These are phyloP conservation scores for Sterrhoptilus dennistouni DNA, from an alignment of 2,113 vertebrate genomes.

Conservation along the genomic window DNA sequence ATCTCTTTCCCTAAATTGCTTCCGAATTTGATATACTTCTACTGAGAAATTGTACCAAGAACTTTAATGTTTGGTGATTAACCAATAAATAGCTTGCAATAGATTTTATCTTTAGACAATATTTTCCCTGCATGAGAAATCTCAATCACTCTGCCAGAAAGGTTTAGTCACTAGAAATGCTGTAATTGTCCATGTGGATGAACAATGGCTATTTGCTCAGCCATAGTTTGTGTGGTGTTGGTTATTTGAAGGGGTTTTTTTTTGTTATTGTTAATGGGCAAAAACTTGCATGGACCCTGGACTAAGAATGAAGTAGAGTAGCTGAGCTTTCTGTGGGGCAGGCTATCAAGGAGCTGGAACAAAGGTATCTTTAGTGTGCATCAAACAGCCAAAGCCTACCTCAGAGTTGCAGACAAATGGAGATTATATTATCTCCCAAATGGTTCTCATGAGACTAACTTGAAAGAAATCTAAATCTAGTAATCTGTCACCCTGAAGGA, in stretches of 20 bases:
- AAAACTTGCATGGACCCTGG: neutral
- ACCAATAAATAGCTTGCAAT: neutral
- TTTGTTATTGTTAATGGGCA: neutral
- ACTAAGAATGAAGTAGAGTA: neutral
- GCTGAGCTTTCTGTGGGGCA: neutral
- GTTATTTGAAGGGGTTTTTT: neutral
- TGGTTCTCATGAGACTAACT: constrained; percentile 31
- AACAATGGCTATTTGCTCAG: neutral
- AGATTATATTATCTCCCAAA: constrained; percentile 25
- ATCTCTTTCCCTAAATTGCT: neutral
- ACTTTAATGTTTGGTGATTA: neutral
- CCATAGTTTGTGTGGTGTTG: neutral
- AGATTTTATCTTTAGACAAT: neutral
- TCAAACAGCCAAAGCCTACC: neutral
- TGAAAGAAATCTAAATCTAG: constrained; percentile 42
- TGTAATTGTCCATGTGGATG: neutral
- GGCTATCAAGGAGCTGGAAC: neutral
- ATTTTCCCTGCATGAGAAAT: neutral
- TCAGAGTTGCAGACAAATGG: neutral
- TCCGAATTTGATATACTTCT: constrained; percentile 3
- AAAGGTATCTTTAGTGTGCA: neutral
- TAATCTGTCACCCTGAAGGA: constrained; percentile 28
- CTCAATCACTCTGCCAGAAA: neutral
- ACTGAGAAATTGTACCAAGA: neutral
- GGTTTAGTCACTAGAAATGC: neutral